These are phyloP conservation scores for Torymus aiolomorphi DNA, from an alignment of 2,888 invertebrate species.

Conservation along the genomic window DNA sequence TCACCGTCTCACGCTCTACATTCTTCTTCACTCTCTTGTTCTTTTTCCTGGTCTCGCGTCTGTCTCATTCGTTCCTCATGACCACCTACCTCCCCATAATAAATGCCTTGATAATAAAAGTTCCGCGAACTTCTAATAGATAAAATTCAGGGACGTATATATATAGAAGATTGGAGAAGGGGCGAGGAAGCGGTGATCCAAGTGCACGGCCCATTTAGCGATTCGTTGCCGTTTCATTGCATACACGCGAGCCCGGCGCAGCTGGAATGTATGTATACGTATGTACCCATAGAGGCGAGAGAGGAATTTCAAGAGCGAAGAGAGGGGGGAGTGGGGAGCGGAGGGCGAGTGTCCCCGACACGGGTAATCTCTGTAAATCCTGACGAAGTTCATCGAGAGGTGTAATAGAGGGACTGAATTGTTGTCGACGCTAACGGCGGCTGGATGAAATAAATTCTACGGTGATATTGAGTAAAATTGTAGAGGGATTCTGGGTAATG, in stretches of 20 bases:
- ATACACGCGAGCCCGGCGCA: background rate
- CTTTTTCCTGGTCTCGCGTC: too few relatives aligned
- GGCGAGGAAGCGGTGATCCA: background rate
- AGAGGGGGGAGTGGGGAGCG: too few relatives aligned
- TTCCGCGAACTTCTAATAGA: slow-evolving; percentile 60
- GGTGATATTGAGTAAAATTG: too few relatives aligned
- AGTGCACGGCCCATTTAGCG: slow-evolving; percentile 46
- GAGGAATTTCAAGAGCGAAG: background rate
- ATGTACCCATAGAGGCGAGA: background rate
- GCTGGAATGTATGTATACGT: too few relatives aligned
- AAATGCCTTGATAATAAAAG: slow-evolving; percentile 63
- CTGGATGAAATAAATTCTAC: background rate
- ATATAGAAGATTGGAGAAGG: background rate
- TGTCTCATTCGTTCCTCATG: slow-evolving; percentile 9
- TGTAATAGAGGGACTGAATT: background rate
- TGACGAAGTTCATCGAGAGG: background rate
- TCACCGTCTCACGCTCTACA: too few relatives aligned
- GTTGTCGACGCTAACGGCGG: background rate
- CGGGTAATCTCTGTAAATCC: too few relatives aligned
- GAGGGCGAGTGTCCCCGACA: too few relatives aligned
- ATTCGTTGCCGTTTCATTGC: slow-evolving; percentile 23
- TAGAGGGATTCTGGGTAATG: too few relatives aligned
- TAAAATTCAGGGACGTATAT: slow-evolving; percentile 50
- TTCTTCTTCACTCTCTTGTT: slow-evolving; percentile 11
- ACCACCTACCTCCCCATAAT: slow-evolving; percentile 54